Evolutionary conservation across 2,113 vertebrate species (phyloP).

Genomic region (Herpailurus yagouaroundi): DNA sequence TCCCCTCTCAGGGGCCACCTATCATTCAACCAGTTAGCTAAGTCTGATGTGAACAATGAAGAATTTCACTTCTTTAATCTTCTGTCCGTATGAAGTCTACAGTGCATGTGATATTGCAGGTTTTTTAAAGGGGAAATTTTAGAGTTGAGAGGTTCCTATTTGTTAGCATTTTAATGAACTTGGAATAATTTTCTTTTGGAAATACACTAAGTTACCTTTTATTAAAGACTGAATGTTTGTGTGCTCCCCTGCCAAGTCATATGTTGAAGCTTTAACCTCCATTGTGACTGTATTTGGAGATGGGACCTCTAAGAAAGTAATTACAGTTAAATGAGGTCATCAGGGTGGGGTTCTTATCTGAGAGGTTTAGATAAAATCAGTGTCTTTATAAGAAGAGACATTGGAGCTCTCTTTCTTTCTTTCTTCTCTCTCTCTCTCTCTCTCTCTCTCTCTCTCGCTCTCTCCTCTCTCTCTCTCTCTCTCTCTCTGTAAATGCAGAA

Average conservation of each 20-base stretch:
- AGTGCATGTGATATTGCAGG: background rate
- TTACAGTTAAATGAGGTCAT: background rate
- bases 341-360: background rate
- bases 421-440: no score
- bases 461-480: no score
- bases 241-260: background rate
- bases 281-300: background rate
- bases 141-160: background rate
- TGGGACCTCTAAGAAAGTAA: background rate
- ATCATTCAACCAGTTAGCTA: background rate
- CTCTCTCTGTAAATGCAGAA: background rate
- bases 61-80: background rate
- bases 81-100: background rate
- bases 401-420: background rate
- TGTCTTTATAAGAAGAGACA: background rate
- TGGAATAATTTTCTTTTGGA: slow-evolving; percentile 14
- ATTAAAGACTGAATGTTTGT: background rate
- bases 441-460: background rate
- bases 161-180: background rate
- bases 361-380: background rate
- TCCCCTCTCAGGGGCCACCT: background rate
- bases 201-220: background rate
- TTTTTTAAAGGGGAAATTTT: background rate
- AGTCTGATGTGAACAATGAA: background rate
- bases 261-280: background rate